phyloP scores from a whole-genome alignment of 2,797 vertebrate genomes.

The Pseudomugil gertrudae region DNA sequence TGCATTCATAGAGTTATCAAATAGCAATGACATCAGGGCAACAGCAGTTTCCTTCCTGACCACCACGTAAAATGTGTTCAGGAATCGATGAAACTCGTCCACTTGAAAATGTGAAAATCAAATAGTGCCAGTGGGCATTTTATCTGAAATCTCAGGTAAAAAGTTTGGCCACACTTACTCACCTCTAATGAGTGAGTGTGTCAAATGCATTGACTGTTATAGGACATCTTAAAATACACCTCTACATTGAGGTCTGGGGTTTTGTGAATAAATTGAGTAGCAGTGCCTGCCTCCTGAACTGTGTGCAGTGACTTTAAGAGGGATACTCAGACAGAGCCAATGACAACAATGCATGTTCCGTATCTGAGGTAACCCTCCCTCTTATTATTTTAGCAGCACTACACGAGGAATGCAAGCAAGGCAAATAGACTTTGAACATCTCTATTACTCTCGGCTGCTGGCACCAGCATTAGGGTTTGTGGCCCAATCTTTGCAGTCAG shows the following conservation, averaged over 20 bases:
- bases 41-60: conserved; percentile 14
- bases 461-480: conserved; percentile 57
- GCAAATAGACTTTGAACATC: conserved; percentile 77
- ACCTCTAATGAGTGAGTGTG: background rate
- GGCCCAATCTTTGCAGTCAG: conserved; percentile 49
- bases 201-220: background rate
- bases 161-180: background rate
- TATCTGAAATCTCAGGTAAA: background rate
- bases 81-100: background rate
- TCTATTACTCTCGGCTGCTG: conserved; percentile 72
- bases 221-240: conserved; percentile 8
- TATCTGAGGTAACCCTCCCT: conserved; percentile 78
- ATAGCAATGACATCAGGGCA: conserved; percentile 19
- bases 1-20: conserved; percentile 54
- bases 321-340: conserved; percentile 71
- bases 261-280: conserved; percentile 35
- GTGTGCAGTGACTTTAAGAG: conserved; percentile 72
- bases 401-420: conserved; percentile 78
- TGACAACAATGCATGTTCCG: conserved; percentile 78
- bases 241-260: conserved; percentile 4
- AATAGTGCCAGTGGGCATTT: background rate
- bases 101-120: background rate
- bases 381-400: conserved; percentile 83
- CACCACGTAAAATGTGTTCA: background rate
- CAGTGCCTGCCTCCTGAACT: conserved; percentile 43